A percentile compares a stretch with the other conserved stretches of the same genome.
These are phyloP conservation scores for Todiramphus saurophagus DNA, from an alignment of 2,113 vertebrate genomes.

Conservation along the genomic window DNA sequence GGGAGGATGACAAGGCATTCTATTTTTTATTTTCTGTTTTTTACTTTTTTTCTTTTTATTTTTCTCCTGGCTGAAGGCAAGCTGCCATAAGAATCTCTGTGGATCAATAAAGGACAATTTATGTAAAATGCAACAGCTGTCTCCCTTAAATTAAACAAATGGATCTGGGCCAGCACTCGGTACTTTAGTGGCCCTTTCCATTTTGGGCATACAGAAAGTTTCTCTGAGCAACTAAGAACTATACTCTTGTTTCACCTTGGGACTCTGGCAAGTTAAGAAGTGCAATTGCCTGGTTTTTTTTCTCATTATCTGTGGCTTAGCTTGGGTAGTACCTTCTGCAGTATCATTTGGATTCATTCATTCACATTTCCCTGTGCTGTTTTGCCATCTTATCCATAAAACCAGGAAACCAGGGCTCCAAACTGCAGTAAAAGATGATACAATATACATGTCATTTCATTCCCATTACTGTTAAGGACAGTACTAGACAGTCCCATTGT, in stretches of 20 bases:
- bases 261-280: slow-evolving; percentile 3
- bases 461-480: neutral
- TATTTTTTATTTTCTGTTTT: neutral
- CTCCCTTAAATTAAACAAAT: slow-evolving; percentile 57
- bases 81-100: slow-evolving; percentile 40
- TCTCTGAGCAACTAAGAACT: neutral
- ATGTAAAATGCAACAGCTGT: slow-evolving; percentile 55
- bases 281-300: neutral
- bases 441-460: neutral
- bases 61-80: slow-evolving; percentile 21
- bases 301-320: neutral
- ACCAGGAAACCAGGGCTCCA: neutral
- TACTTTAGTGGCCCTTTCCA: slow-evolving; percentile 11
- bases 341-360: slow-evolving; percentile 1
- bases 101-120: slow-evolving; percentile 60
- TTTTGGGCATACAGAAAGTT: slow-evolving; percentile 17
- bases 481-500: neutral
- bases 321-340: neutral
- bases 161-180: slow-evolving; percentile 1
- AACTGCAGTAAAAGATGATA: neutral
- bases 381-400: neutral
- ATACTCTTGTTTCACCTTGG: neutral
- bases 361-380: neutral
- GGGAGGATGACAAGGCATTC: slow-evolving; percentile 23
- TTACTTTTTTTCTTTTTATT: neutral